Evolutionary conservation across 2,797 vertebrate genomes (phyloP).

Genomic region (Acanthopagrus latus): DNA sequence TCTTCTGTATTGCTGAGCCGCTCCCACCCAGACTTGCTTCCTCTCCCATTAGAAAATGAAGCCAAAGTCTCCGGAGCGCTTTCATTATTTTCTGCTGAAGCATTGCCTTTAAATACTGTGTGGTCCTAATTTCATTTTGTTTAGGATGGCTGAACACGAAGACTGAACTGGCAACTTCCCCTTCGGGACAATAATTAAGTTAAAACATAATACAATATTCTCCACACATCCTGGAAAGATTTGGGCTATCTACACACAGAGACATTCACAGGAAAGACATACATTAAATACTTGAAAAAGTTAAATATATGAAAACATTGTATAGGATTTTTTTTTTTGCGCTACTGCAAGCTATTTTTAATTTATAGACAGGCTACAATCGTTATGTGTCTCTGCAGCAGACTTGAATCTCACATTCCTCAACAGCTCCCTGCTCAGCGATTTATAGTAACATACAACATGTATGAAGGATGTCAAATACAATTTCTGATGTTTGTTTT

Average conservation of each 20-base stretch:
- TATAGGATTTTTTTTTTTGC: slow-evolving; percentile 10
- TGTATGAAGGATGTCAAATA: not conserved
- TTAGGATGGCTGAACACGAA: slow-evolving; percentile 74
- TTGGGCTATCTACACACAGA: slow-evolving; percentile 4
- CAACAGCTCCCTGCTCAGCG: not conserved
- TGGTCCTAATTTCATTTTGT: slow-evolving; percentile 74
- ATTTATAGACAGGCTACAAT: slow-evolving; percentile 15
- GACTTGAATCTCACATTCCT: not conserved
- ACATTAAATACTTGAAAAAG: slow-evolving; percentile 1
- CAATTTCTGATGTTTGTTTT: slow-evolving; percentile 14
- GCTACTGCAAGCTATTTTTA: slow-evolving; percentile 15
- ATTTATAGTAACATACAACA: not conserved
- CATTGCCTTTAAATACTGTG: slow-evolving; percentile 67
- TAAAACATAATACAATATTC: slow-evolving; percentile 64
- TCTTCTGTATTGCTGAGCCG: slow-evolving; percentile 29
- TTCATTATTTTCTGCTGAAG: slow-evolving; percentile 68
- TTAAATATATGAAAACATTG: slow-evolving; percentile 5
- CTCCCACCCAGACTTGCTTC: slow-evolving; percentile 32
- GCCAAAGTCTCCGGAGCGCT: slow-evolving; percentile 53
- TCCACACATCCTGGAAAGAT: slow-evolving; percentile 50
- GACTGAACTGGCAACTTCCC: slow-evolving; percentile 64
- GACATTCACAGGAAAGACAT: slow-evolving; percentile 16
- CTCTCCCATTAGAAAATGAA: slow-evolving; percentile 51
- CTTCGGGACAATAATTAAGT: slow-evolving; percentile 66
- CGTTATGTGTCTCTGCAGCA: not conserved